These are phyloP conservation scores for Centropus unirufus DNA, from an alignment of 2,113 vertebrate genomes.

Conservation along the genomic window DNA sequence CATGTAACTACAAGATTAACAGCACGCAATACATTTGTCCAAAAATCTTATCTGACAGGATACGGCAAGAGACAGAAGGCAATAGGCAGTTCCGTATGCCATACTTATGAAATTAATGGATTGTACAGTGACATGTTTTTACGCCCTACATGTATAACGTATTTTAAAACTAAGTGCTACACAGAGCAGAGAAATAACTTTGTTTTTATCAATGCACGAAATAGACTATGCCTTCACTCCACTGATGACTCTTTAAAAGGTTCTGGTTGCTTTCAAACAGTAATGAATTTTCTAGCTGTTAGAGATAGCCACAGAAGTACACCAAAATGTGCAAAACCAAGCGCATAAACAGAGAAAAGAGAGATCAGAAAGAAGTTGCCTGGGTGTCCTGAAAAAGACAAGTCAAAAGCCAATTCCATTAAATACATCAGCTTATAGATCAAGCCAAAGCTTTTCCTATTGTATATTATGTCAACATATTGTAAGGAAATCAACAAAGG, in stretches of 20 bases:
- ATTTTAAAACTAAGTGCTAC: background rate
- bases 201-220: background rate
- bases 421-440: background rate
- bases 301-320: background rate
- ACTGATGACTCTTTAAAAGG: background rate
- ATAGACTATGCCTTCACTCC: background rate
- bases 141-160: background rate
- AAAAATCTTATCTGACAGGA: background rate
- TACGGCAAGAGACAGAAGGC: too few species aligned
- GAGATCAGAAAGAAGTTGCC: background rate
- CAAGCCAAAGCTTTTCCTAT: background rate
- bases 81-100: background rate
- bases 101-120: background rate
- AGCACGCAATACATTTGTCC: background rate
- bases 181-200: background rate
- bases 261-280: background rate
- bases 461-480: background rate
- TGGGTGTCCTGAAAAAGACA: fast-evolving
- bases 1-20: background rate
- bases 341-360: background rate
- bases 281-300: background rate
- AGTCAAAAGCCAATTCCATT: background rate
- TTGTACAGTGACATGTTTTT: background rate
- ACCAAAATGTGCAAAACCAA: background rate
- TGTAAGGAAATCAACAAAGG: background rate